These are phyloP conservation scores for Masticophis lateralis DNA, from an alignment of 2,797 vertebrate species.

Conservation along the genomic window DNA sequence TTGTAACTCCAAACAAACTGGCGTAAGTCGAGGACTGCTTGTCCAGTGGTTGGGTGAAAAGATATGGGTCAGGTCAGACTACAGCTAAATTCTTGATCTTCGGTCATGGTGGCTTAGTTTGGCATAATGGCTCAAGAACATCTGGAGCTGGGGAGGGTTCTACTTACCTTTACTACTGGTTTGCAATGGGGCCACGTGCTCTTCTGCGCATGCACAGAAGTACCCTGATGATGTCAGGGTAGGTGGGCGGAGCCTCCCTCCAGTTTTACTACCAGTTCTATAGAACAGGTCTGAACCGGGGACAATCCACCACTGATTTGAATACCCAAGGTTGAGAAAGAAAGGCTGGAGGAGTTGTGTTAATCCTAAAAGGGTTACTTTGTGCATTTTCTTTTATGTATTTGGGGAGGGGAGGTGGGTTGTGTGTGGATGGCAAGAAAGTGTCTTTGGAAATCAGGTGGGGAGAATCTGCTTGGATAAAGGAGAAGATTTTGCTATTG, in stretches of 20 bases:
- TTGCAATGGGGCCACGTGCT: too few species aligned
- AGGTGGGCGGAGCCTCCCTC: too few species aligned
- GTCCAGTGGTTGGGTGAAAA: background rate
- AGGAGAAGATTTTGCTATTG: background rate
- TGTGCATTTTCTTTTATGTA: background rate
- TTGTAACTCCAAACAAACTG: too few species aligned
- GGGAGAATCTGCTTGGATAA: background rate
- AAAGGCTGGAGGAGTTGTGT: background rate
- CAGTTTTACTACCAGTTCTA: too few species aligned
- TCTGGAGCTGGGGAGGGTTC: background rate
- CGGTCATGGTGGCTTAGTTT: background rate
- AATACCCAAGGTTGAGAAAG: background rate
- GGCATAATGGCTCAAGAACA: background rate
- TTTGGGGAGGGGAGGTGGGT: background rate
- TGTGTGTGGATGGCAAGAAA: background rate
- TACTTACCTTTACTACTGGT: too few species aligned
- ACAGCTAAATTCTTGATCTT: background rate
- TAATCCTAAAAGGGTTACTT: background rate
- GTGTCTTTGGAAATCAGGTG: background rate
- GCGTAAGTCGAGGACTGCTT: too few species aligned
- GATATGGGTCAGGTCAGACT: background rate
- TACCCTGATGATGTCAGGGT: too few species aligned
- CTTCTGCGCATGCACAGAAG: too few species aligned
- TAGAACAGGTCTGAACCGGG: too few species aligned
- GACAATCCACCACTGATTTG: background rate